phyloP scores from a whole-genome alignment of 2,113 vertebrate genomes.

The Pituophis catenifer region DNA sequence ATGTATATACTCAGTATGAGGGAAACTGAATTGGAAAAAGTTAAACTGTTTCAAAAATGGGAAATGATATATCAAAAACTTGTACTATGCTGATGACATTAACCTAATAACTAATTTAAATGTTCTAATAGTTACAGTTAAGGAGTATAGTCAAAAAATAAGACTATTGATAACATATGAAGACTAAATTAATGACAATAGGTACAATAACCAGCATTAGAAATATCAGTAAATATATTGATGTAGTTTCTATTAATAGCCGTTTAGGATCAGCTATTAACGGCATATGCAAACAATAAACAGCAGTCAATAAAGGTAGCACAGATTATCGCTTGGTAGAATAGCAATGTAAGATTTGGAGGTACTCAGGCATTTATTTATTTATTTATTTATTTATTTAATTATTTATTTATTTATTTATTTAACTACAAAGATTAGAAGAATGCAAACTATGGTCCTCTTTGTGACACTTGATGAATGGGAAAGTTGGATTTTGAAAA shows the following conservation, averaged over 20 bases:
- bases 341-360: background rate
- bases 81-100: background rate
- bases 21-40: background rate
- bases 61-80: background rate
- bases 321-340: background rate
- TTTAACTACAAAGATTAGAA: background rate
- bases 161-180: background rate
- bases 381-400: no score
- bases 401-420: background rate
- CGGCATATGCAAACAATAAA: background rate
- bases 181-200: background rate
- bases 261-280: background rate
- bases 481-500: background rate
- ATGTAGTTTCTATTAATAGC: background rate
- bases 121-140: background rate
- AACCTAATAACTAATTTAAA: background rate
- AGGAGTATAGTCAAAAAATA: background rate
- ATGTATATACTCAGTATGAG: background rate
- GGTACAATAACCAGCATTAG: background rate
- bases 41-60: background rate
- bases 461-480: background rate
- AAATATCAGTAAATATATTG: background rate
- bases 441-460: background rate
- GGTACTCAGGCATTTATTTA: background rate
- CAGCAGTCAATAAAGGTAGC: background rate